Evolutionary conservation across 2,888 invertebrate genomes (phyloP), one percentile per base, ranked within the genome.

Genomic region (Schizaphis graminum): DNA sequence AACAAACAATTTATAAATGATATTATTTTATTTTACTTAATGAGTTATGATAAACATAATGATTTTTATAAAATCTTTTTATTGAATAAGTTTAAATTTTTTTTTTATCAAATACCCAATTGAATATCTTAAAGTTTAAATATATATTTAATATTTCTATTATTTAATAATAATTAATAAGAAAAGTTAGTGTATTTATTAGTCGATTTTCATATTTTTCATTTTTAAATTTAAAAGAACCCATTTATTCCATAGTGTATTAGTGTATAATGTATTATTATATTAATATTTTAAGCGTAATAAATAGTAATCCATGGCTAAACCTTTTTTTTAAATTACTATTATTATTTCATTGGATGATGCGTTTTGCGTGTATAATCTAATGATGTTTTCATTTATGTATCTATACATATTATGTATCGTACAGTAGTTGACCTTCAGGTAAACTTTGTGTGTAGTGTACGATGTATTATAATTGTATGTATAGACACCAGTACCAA

Each of bases 1-100:
- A 96, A 96, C 84, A 95, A 94, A 94, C 93, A 91, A 91, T 91
- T 41, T 8, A 35, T 3, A 94, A 90, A 91, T 77, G 11, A 41
- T 35, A 49, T 84, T 35, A 91, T 49, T 11, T 49, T 49, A 49
- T 21, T 3, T 84, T 67, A 67, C n/a, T n/a, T 35, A 35, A 77
- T 77, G 16, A 35, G 8, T 35, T 35, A 35, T 77, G 16, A 67
- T n/a, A 16, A 16, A n/a, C n/a, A 67, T 67, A 67, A 16, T 67
- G 3, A n/a, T 3, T 67, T 67, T 5, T n/a, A 67, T n/a, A 67
- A n/a, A 67, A 67, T 67, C 5, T 67, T 67, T 67, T 67, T 67
- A 67, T 67, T n/a, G 16, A 0, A 35, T 67, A 7, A 5, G 7
- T n/a, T n/a, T 28, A 67, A n/a, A 67, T 67, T 67, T 67, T 16